A percentile compares a stretch with the other conserved stretches of the same genome.
Evolutionary conservation across 2,888 invertebrate species (phyloP).

Genomic region (Diaphora mendica): DNA sequence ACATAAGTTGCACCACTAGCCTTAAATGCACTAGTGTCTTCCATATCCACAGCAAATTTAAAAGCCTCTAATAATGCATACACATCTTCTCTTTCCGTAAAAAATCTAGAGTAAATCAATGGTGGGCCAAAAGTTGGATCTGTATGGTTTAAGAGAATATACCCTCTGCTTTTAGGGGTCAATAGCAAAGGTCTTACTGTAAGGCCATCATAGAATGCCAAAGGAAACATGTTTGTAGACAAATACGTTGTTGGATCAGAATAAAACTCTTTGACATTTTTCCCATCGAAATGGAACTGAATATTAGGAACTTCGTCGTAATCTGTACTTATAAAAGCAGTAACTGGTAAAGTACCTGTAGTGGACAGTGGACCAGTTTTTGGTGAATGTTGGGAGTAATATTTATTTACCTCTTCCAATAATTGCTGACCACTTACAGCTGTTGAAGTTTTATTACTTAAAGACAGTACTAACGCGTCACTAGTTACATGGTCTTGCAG

Average conservation of each 20-base stretch:
- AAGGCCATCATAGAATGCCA: conserved; percentile 88
- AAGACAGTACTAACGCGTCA: conserved; percentile 78
- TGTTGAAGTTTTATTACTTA: conserved; percentile 86
- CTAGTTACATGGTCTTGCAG: conserved; percentile 91
- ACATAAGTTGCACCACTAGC: conserved; percentile 85
- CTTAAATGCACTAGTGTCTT: conserved; percentile 87
- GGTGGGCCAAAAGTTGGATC: conserved; percentile 91
- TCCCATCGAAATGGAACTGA: conserved; percentile 88
- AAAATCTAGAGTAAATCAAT: conserved; percentile 90
- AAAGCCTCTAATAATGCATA: conserved; percentile 87
- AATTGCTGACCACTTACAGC: conserved; percentile 70
- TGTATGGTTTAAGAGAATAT: conserved; percentile 87
- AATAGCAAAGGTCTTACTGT: conserved; percentile 88
- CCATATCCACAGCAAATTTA: conserved; percentile 86
- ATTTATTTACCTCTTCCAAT: conserved; percentile 75
- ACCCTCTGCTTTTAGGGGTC: conserved; percentile 88
- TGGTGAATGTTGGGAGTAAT: conserved; percentile 68
- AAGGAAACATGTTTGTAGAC: conserved; percentile 82
- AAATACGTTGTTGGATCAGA: conserved; percentile 84
- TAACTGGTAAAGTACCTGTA: conserved; percentile 84
- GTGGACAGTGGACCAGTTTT: conserved; percentile 85
- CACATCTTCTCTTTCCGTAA: conserved; percentile 88
- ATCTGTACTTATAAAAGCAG: conserved; percentile 88
- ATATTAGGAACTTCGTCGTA: conserved; percentile 87
- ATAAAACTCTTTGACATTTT: conserved; percentile 85